A percentile compares a stretch with the other conserved stretches of the same genome.
Evolutionary conservation across 1,140 invertebrate genomes (phyloP).

Genomic region (Aphidius gifuensis): DNA sequence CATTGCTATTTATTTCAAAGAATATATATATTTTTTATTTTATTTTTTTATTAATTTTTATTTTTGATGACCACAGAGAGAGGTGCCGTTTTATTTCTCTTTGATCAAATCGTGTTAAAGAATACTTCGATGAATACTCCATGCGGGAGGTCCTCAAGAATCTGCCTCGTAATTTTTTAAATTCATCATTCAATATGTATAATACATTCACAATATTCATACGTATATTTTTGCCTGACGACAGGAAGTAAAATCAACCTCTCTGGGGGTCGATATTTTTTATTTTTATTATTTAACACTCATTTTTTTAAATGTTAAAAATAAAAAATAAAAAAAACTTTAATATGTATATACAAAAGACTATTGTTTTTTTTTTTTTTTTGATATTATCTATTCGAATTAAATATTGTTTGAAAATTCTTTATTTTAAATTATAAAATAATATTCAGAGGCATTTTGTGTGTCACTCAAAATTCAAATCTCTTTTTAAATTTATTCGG

Average conservation of each 20-base stretch:
- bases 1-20: not conserved
- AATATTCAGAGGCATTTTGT: not conserved
- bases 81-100: constrained; percentile 2
- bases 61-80: too few species aligned
- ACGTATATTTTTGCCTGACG: too few species aligned
- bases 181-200: constrained; percentile 17
- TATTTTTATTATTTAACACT: not conserved
- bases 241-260: too few species aligned
- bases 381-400: not conserved
- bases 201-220: not conserved
- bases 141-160: constrained; percentile 28
- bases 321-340: too few species aligned
- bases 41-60: too few species aligned
- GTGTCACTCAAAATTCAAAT: constrained; percentile 20
- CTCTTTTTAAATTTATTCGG: constrained; percentile 1
- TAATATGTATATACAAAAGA: not conserved
- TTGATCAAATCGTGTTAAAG: constrained; percentile 4
- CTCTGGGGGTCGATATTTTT: too few species aligned
- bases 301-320: too few species aligned
- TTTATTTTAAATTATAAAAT: too few species aligned
- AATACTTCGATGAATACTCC: not conserved
- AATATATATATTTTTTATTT: not conserved
- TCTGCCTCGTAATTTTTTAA: constrained; percentile 27
- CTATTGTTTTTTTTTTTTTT: constrained; percentile 1
- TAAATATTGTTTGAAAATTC: too few species aligned